phyloP scores from a whole-genome alignment of 2,797 vertebrate species.

The Saxicola maurus region DNA sequence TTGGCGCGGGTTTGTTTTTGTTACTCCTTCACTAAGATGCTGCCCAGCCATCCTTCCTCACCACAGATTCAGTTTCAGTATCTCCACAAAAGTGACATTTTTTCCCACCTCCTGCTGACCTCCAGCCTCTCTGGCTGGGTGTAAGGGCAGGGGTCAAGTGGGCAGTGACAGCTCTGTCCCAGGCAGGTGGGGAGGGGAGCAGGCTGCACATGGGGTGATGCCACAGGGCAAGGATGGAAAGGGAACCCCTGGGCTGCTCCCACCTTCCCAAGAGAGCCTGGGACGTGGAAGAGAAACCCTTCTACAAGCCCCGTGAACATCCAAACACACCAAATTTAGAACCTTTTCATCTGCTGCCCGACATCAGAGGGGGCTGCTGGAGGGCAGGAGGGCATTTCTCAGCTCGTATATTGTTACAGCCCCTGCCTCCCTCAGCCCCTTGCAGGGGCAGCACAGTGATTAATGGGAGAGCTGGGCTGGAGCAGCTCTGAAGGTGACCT shows the following conservation, averaged over 20 bases:
- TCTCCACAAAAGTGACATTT: not conserved
- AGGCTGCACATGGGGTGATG: accelerated
- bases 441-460: not conserved
- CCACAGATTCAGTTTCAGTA: not conserved
- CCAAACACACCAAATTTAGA: not conserved
- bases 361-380: not conserved
- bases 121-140: not conserved
- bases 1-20: constrained; percentile 31
- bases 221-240: not conserved
- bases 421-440: not conserved
- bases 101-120: not conserved
- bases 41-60: not conserved
- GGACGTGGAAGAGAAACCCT: not conserved
- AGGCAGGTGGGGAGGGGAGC: not conserved
- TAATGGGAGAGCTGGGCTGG: not conserved
- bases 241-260: not conserved
- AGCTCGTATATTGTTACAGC: not conserved
- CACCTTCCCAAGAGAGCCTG: not conserved
- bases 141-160: not conserved
- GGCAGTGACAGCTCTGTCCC: not conserved
- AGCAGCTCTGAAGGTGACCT: constrained; percentile 5
- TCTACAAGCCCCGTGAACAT: not conserved
- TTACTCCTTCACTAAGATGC: not conserved
- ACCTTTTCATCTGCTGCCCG: not conserved
- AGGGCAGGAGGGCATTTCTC: not conserved